Evolutionary conservation across 2,113 vertebrate species (phyloP).

Genomic region (Hystrix cristata): DNA sequence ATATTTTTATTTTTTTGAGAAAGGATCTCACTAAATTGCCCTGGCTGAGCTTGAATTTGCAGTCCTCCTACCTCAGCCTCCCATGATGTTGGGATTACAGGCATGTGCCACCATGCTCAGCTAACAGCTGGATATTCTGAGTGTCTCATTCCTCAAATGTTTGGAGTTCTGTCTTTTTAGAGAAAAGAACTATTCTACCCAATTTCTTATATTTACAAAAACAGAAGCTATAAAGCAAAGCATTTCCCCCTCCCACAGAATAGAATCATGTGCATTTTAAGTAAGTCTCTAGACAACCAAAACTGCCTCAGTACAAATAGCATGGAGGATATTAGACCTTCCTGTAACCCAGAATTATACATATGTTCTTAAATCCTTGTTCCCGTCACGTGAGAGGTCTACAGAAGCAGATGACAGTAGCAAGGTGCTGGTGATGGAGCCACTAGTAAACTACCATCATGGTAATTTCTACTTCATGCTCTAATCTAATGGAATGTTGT

Average conservation of each 20-base stretch:
- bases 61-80: neutral
- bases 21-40: neutral
- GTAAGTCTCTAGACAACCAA: conserved; percentile 4
- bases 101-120: neutral
- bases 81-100: neutral
- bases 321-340: neutral
- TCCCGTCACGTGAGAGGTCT: neutral
- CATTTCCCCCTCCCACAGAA: neutral
- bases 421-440: neutral
- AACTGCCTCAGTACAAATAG: neutral
- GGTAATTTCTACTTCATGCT: neutral
- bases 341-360: neutral
- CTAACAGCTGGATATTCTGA: neutral
- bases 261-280: neutral
- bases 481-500: neutral
- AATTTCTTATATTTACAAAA: neutral
- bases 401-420: neutral
- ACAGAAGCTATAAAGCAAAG: neutral
- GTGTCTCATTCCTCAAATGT: neutral
- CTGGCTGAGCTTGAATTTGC: neutral
- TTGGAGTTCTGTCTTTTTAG: neutral
- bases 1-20: neutral
- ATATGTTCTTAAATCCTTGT: neutral
- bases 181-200: neutral
- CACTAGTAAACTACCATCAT: accelerated